Evolutionary conservation across 2,888 invertebrate species (phyloP).

Genomic region (Acholoe squamosa): DNA sequence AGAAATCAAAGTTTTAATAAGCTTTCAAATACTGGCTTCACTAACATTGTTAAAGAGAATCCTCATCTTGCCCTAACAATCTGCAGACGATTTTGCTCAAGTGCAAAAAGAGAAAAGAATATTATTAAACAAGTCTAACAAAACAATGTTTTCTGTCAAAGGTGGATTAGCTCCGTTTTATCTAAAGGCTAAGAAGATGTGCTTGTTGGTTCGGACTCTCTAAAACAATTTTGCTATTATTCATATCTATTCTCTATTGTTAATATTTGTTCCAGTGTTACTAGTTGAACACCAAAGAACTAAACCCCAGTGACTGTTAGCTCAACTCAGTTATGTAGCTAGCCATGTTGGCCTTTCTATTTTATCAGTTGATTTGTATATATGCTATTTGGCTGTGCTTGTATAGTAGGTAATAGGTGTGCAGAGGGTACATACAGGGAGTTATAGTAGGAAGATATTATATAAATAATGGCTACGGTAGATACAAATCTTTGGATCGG

Average conservation of each 20-base stretch:
- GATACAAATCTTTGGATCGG: too few relatives aligned
- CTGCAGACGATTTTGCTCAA: slow-evolving; percentile 45
- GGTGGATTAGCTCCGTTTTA: neutral
- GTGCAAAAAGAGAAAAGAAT: slow-evolving; percentile 13
- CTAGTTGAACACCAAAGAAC: slow-evolving; percentile 26
- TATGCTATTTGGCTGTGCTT: slow-evolving; percentile 41
- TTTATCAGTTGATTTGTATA: neutral
- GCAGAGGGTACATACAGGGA: neutral
- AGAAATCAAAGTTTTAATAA: neutral
- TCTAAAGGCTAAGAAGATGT: too few relatives aligned
- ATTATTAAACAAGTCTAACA: neutral
- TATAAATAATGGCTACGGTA: too few relatives aligned
- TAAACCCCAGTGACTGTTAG: neutral
- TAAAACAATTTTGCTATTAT: too few relatives aligned
- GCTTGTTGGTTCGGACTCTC: too few relatives aligned
- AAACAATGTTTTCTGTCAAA: neutral
- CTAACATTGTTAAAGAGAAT: slow-evolving; percentile 22
- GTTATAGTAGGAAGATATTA: too few relatives aligned
- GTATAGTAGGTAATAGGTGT: slow-evolving; percentile 15
- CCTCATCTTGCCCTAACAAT: slow-evolving; percentile 15
- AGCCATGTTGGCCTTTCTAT: neutral
- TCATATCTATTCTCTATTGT: neutral
- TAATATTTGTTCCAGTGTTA: slow-evolving; percentile 18
- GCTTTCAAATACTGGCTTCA: neutral
- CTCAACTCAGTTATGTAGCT: slow-evolving; percentile 24